These are phyloP conservation scores for Hypena proboscidalis DNA, from an alignment of 2,888 invertebrate species.

Conservation along the genomic window DNA sequence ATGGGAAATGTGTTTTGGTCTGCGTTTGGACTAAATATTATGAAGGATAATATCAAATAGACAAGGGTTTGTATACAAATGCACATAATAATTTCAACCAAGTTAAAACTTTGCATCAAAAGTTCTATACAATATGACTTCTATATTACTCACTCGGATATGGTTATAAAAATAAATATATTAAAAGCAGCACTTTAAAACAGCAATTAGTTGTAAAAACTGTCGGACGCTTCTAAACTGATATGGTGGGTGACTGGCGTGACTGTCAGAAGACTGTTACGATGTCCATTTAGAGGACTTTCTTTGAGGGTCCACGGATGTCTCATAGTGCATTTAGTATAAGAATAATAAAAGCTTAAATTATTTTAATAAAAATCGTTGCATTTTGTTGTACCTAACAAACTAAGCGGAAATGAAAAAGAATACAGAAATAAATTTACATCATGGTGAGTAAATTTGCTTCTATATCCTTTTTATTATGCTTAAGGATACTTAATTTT, in stretches of 20 bases:
- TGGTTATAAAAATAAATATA: conserved; percentile 14
- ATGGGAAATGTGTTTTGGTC: conserved; percentile 1
- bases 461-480: no score
- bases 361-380: no score
- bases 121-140: conserved; percentile 6
- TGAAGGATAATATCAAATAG: no score
- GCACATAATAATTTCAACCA: no score
- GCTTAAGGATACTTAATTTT: no score
- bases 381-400: no score
- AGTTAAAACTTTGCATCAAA: neutral
- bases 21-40: no score
- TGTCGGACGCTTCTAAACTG: conserved; percentile 39
- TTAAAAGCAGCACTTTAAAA: conserved; percentile 34
- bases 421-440: no score
- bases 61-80: no score
- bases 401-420: no score
- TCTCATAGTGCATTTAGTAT: neutral
- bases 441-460: no score
- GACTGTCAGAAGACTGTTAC: conserved; percentile 41
- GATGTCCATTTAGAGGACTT: conserved; percentile 25
- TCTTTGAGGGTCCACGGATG: conserved; percentile 16
- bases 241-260: conserved; percentile 38
- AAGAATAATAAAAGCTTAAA: no score
- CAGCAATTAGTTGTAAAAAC: conserved; percentile 41
- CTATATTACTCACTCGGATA: conserved; percentile 6